Conservation (phyloP, 2,888 invertebrate species). For the Ectobius pallidus region DNA sequence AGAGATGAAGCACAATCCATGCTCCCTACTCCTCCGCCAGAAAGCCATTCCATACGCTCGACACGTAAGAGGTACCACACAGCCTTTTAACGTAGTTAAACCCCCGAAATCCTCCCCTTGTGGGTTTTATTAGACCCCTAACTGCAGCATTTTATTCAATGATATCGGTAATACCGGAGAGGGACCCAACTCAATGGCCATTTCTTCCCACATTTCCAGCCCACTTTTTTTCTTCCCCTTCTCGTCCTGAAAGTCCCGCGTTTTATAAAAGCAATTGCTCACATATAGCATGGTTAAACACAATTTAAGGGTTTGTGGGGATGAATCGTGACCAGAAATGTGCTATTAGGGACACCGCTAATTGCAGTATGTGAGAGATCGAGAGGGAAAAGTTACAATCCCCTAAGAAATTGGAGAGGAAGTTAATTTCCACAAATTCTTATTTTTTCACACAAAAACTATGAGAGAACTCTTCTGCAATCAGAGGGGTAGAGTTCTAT, state of each 20-base stretch:
- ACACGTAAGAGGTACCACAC: constrained; percentile 4
- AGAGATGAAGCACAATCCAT: not conserved
- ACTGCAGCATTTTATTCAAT: constrained; percentile 26
- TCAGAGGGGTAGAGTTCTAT: too few species aligned
- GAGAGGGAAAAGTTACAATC: too few species aligned
- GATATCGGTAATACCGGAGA: constrained; percentile 11
- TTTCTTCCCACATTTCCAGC: not conserved
- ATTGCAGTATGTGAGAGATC: too few species aligned
- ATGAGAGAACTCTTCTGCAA: too few species aligned
- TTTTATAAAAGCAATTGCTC: constrained; percentile 15
- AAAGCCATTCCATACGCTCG: constrained; percentile 2
- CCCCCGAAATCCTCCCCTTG: constrained; percentile 10
- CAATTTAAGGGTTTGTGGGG: constrained; percentile 6
- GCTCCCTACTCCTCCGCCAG: not conserved
- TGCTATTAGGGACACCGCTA: too few species aligned
- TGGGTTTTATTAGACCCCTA: constrained; percentile 23
- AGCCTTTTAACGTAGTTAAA: constrained; percentile 25
- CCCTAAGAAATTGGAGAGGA: too few species aligned
- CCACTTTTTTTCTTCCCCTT: too few species aligned
- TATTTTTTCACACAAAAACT: too few species aligned
- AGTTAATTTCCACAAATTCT: too few species aligned
- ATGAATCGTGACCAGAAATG: not conserved
- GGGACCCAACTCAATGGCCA: not conserved
- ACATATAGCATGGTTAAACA: not conserved
- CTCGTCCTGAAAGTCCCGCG: not conserved